Conservation (phyloP, 2,888 invertebrate genomes). For the Galerucella calmariensis region DNA sequence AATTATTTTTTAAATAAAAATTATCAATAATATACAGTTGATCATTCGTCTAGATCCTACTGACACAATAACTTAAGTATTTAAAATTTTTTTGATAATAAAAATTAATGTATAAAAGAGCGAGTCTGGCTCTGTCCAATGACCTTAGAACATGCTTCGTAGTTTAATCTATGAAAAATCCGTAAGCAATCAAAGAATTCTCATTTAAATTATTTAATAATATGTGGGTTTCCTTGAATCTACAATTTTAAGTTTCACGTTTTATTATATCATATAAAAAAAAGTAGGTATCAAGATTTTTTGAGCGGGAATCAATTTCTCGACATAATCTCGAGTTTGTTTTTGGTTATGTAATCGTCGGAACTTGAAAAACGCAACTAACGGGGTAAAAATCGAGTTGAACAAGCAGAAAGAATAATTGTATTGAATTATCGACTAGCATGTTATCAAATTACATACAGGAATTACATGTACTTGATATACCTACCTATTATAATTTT, state of each 20-base stretch:
- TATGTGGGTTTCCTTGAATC: background rate
- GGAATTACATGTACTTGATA: background rate
- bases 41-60: too few species aligned
- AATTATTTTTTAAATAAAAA: too few species aligned
- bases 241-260: background rate
- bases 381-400: background rate
- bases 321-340: background rate
- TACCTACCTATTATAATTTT: background rate
- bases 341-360: background rate
- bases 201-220: background rate
- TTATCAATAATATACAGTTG: too few species aligned
- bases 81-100: background rate
- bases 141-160: background rate
- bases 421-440: background rate
- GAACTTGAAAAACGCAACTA: background rate
- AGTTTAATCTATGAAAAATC: background rate
- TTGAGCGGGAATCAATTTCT: background rate
- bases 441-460: background rate
- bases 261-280: background rate
- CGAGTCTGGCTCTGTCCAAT: slow-evolving; percentile 2
- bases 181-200: background rate
- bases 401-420: background rate
- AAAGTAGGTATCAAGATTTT: background rate
- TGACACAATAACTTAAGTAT: too few species aligned
- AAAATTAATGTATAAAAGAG: background rate